Base-by-base conservation (phyloP, 1,140 invertebrate genomes). In the Archivesica marissinica region DNA sequence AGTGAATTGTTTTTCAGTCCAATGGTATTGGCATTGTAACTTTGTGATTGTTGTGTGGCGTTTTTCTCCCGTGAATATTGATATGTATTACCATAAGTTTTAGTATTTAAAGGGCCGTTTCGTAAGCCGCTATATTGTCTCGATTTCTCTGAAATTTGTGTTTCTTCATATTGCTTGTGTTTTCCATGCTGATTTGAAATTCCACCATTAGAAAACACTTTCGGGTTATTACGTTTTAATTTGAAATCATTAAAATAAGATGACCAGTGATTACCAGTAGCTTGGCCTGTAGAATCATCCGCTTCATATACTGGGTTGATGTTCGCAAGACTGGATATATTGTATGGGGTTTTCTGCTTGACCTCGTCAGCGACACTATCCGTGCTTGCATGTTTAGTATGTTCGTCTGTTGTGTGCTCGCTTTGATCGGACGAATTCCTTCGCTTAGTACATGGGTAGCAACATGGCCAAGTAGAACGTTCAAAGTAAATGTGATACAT, bases 401-500 rank as follows among this genome's bases (percentile, higher is more conserved):
- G 17, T 17, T 64, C 30, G 30, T 64, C 59, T 64, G n/a, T 20
- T 20, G 17, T 52, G 23, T 4, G 59, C 13, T 33, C 30, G 20
- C 23, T 25, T 6, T 28, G 2, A 3, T 28, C 25, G 30, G 28
- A 33, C 1, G n/a, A n/a, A n/a, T n/a, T n/a, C n/a, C n/a, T n/a
- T n/a, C 59, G 1, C 25, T 64, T 64, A 4, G 2, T 20, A 64
- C 1, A 79, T 1, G 41, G 54, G 28, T 59, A 38, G 25, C 35
- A 30, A 52, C 87, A 88, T 0, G 87, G 87, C 74, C 74, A 84
- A 1, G 54, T 59, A 23, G 38, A 59, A 20, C 66, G 38, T 59
- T 87, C 83, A 28, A 81, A 84, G 30, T 89, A 74, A 0, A 81
- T 30, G 76, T 90, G 89, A 52, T 92, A 87, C 33, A 90, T 54